Conservation (phyloP, 2,113 vertebrate genomes). For the Oreocharis arfaki region DNA sequence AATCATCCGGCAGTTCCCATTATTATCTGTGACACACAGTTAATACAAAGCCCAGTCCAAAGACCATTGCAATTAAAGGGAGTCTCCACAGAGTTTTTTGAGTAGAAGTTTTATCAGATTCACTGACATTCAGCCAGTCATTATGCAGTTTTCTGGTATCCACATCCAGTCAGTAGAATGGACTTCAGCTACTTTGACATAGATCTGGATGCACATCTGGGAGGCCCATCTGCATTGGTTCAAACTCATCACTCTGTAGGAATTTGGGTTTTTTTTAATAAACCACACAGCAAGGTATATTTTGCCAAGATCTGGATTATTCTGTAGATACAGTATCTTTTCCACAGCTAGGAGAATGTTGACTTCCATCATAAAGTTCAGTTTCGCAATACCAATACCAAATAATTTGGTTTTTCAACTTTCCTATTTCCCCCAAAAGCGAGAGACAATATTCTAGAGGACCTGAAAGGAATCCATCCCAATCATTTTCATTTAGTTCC, state of each 20-base stretch:
- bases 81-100: neutral
- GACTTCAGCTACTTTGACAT: neutral
- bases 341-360: neutral
- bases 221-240: neutral
- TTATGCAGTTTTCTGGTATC: neutral
- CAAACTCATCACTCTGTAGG: neutral
- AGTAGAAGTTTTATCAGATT: neutral
- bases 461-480: neutral
- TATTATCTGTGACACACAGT: neutral
- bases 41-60: neutral
- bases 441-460: neutral
- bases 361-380: neutral
- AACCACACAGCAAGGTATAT: neutral
- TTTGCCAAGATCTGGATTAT: neutral
- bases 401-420: neutral
- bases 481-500: neutral
- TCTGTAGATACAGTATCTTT: neutral
- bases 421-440: neutral
- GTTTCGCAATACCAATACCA: neutral
- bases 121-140: neutral
- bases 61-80: neutral
- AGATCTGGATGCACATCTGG: neutral
- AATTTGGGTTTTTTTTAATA: neutral
- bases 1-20: neutral
- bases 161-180: neutral